These are phyloP conservation scores for Toxonevra muliebris DNA, from an alignment of 2,888 invertebrate genomes.

Conservation along the genomic window DNA sequence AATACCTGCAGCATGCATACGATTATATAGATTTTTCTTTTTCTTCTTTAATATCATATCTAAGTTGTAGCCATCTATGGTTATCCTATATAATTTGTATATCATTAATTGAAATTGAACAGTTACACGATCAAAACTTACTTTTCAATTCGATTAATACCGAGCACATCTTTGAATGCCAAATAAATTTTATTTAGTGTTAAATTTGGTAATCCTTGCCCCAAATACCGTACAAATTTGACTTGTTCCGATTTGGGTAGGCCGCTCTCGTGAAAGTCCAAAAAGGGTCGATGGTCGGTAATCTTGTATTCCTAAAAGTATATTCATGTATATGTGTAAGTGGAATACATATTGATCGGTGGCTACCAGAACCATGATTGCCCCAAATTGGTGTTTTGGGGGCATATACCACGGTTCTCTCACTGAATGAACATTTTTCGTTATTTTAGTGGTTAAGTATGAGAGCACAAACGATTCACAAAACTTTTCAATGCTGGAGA, in stretches of 20 bases:
- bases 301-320: conserved; percentile 61
- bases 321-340: not conserved
- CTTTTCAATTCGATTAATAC: conserved; percentile 62
- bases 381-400: not conserved
- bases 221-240: conserved; percentile 65
- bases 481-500: too few species aligned
- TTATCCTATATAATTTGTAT: conserved; percentile 46
- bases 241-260: conserved; percentile 64
- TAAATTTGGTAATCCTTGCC: conserved; percentile 64
- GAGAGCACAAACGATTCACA: too few species aligned
- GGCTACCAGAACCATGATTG: not conserved
- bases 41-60: conserved; percentile 62
- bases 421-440: too few species aligned
- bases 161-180: conserved; percentile 61
- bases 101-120: too few species aligned
- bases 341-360: not conserved
- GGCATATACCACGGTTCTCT: too few species aligned
- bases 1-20: conserved; percentile 61
- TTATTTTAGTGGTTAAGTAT: too few species aligned
- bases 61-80: conserved; percentile 59
- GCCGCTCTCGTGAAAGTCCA: conserved; percentile 65
- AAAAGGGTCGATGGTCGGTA: conserved; percentile 65
- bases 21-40: conserved; percentile 61
- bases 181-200: conserved; percentile 64
- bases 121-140: conserved; percentile 41